Evolutionary conservation across 2,797 vertebrate species (phyloP).

Genomic region (Spinibarbus caldwelli): DNA sequence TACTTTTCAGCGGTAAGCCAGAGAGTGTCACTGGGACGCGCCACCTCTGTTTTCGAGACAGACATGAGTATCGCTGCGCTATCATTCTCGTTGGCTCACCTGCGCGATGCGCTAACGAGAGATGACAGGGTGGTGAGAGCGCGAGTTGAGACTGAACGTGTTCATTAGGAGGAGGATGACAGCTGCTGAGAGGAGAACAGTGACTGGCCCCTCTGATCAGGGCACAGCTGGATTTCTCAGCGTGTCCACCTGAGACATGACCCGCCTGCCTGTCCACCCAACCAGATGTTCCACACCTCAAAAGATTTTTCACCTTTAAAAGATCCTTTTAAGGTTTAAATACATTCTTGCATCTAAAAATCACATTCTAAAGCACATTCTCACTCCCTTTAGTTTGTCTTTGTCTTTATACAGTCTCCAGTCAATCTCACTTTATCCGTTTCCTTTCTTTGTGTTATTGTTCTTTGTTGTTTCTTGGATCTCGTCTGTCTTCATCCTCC

Average conservation of each 20-base stretch:
- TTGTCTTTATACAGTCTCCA: neutral
- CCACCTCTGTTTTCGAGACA: neutral
- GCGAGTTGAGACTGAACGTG: slow-evolving; percentile 38
- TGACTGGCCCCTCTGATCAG: slow-evolving; percentile 43
- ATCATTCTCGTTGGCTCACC: slow-evolving; percentile 33
- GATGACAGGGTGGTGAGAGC: slow-evolving; percentile 46
- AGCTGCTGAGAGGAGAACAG: slow-evolving; percentile 35
- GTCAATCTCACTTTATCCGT: neutral
- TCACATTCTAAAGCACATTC: neutral
- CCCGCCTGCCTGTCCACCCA: neutral
- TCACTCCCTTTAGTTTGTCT: neutral
- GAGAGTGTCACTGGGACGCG: neutral
- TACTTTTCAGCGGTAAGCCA: neutral
- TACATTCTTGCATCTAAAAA: neutral
- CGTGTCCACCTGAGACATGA: slow-evolving; percentile 34
- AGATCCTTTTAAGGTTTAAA: neutral
- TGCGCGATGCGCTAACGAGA: slow-evolving; percentile 44
- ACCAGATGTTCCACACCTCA: slow-evolving; percentile 20
- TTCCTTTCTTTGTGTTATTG: neutral
- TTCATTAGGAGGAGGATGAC: slow-evolving; percentile 58
- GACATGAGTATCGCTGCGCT: slow-evolving; percentile 10
- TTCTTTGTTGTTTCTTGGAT: slow-evolving; percentile 10
- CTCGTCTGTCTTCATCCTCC: slow-evolving; percentile 22
- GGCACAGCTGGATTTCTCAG: slow-evolving; percentile 47
- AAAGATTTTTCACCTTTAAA: neutral